Conservation (phyloP, 2,797 vertebrate species). For the Linurgus olivaceus region DNA sequence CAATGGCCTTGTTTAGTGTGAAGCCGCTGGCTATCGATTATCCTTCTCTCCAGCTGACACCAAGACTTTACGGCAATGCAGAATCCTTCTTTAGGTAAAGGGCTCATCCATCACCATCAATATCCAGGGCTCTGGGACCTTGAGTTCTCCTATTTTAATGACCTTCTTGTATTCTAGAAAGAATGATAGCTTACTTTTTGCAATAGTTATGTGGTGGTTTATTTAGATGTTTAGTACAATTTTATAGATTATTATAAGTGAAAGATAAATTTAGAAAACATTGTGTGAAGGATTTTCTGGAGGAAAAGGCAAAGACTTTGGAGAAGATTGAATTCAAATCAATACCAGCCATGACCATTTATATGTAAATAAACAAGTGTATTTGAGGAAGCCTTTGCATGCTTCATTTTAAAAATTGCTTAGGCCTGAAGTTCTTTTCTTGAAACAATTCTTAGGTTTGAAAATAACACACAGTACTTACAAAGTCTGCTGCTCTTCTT, state of each 20-base stretch:
- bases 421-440: not conserved
- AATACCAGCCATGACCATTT: not conserved
- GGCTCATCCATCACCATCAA: not conserved
- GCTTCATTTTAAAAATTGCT: not conserved
- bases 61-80: slow-evolving; percentile 35
- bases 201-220: not conserved
- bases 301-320: not conserved
- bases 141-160: not conserved
- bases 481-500: not conserved
- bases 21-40: slow-evolving; percentile 59
- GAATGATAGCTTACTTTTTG: not conserved
- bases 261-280: not conserved
- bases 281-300: not conserved
- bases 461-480: not conserved
- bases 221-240: not conserved
- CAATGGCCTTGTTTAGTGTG: slow-evolving; percentile 76
- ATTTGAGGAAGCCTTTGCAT: not conserved
- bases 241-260: not conserved
- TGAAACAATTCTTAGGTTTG: not conserved
- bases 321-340: not conserved
- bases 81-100: slow-evolving; percentile 74
- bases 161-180: not conserved
- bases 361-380: not conserved
- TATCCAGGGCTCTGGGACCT: not conserved
- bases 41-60: slow-evolving; percentile 69